A percentile compares a stretch with the other conserved stretches of the same genome.
These are phyloP conservation scores for Hemistola chrysoprasaria DNA, from an alignment of 2,888 invertebrate species.

Conservation along the genomic window DNA sequence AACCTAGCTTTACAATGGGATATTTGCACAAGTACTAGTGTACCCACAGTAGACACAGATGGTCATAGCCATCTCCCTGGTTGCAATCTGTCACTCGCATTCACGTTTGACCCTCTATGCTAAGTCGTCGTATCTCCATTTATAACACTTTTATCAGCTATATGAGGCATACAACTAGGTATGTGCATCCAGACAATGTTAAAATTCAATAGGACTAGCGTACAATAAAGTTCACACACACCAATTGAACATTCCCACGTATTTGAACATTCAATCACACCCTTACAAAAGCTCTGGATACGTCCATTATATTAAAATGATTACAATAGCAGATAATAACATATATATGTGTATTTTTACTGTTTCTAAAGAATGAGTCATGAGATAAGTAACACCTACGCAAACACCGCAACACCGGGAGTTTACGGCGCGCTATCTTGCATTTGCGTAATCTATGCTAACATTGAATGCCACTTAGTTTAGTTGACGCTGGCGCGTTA, in stretches of 20 bases:
- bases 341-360: not conserved
- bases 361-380: slow-evolving; percentile 16
- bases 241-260: slow-evolving; percentile 12
- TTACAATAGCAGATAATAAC: slow-evolving; percentile 11
- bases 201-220: too few species aligned
- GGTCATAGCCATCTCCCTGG: too few species aligned
- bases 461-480: slow-evolving; percentile 11
- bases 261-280: slow-evolving; percentile 8
- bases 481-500: slow-evolving; percentile 7
- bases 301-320: slow-evolving; percentile 6
- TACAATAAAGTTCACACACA: slow-evolving; percentile 4
- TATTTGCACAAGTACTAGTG: too few species aligned
- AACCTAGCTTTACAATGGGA: too few species aligned
- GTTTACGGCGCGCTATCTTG: not conserved
- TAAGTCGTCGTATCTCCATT: too few species aligned
- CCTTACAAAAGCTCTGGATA: not conserved
- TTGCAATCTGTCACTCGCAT: too few species aligned
- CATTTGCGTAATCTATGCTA: slow-evolving; percentile 8
- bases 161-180: too few species aligned
- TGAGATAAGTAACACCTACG: slow-evolving; percentile 23
- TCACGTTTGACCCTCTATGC: too few species aligned
- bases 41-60: too few species aligned
- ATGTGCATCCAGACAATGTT: too few species aligned
- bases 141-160: too few species aligned
- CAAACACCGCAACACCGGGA: slow-evolving; percentile 8